A percentile compares a stretch with the other conserved stretches of the same genome.
Conservation (phyloP, 2,888 invertebrate genomes). For the Psylliodes chrysocephalus region DNA sequence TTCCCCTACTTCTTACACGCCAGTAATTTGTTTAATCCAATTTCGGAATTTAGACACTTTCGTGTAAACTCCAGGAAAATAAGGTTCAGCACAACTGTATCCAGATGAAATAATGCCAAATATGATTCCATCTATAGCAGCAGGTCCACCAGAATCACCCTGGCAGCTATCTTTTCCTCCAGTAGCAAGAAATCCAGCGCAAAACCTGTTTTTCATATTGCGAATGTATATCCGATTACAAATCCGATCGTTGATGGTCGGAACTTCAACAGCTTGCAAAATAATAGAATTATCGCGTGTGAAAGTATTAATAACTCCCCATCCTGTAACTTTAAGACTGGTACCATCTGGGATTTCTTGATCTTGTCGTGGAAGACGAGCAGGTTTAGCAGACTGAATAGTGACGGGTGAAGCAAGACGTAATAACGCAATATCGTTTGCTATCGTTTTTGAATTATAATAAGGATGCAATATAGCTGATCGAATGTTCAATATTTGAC, state of each 20-base stretch:
- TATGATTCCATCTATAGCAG: conserved; percentile 38
- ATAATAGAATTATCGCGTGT: background rate
- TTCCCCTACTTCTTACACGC: too few relatives aligned
- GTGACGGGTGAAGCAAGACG: background rate
- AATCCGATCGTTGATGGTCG: background rate
- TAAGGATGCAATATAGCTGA: background rate
- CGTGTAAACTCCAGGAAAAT: conserved; percentile 51
- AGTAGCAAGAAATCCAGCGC: conserved; percentile 66
- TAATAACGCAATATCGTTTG: background rate
- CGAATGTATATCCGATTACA: background rate
- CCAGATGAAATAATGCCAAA: conserved; percentile 53
- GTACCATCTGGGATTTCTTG: background rate
- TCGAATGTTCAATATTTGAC: background rate
- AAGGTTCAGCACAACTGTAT: conserved; percentile 46
- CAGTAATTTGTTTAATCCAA: conserved; percentile 23
- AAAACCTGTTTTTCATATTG: conserved; percentile 65
- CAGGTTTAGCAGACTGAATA: background rate
- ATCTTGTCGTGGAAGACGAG: background rate
- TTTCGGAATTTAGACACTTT: conserved; percentile 42
- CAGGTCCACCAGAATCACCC: conserved; percentile 52
- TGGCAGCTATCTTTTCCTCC: conserved; percentile 60
- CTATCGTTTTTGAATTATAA: background rate
- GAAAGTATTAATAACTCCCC: background rate
- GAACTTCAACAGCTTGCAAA: conserved; percentile 3
- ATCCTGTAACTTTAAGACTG: conserved; percentile 1